Conservation (phyloP, 35 echinoderm and acorn worm genomes). For the Eucidaris tribuloides region DNA sequence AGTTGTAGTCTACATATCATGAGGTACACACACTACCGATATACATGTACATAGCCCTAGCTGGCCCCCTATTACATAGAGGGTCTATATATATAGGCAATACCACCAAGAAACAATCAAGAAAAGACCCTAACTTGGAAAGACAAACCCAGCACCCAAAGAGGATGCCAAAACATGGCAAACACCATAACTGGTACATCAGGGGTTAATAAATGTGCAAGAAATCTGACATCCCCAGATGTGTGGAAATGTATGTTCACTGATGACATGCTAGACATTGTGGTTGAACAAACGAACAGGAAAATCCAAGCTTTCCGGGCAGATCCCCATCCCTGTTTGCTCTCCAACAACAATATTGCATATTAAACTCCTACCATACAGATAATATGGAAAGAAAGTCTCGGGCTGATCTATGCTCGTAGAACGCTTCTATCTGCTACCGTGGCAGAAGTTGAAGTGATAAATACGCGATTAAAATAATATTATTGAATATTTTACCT, state of each 20-base stretch:
- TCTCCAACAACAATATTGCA: neutral
- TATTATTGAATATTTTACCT: too few relatives aligned
- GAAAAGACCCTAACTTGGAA: neutral
- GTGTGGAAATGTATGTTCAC: neutral
- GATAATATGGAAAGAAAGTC: neutral
- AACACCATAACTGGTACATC: neutral
- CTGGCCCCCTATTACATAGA: too few relatives aligned
- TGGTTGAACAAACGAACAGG: neutral
- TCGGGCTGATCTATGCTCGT: neutral
- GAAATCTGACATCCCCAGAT: neutral
- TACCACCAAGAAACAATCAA: neutral
- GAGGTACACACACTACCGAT: too few relatives aligned
- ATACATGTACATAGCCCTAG: too few relatives aligned
- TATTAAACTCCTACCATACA: neutral
- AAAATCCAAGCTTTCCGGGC: neutral
- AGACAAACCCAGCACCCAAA: neutral
- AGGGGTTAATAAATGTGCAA: neutral
- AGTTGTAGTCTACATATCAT: too few relatives aligned
- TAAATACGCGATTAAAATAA: too few relatives aligned
- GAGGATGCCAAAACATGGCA: neutral
- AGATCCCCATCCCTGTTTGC: neutral
- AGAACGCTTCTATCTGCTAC: too few relatives aligned
- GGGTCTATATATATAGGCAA: neutral
- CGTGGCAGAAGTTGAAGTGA: too few relatives aligned
- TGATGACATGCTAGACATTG: neutral